Evolutionary conservation across 2,113 vertebrate genomes (phyloP).

Genomic region (Theristicus caerulescens): DNA sequence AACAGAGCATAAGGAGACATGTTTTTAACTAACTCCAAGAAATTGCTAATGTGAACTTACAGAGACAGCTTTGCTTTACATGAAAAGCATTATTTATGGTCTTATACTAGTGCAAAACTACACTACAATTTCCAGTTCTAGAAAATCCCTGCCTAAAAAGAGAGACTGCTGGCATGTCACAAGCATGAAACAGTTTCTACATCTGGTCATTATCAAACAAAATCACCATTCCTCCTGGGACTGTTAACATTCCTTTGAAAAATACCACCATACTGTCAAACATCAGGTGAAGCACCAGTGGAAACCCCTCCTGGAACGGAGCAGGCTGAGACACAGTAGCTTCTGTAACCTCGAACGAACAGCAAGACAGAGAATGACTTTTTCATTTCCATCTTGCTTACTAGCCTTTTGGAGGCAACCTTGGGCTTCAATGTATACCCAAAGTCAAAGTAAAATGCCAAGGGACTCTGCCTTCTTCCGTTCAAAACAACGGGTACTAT

Average conservation of each 20-base stretch:
- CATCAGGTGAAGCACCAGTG: background rate
- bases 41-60: background rate
- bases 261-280: background rate
- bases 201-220: background rate
- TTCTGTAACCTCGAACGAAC: background rate
- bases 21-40: background rate
- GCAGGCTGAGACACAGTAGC: fast-evolving
- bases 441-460: background rate
- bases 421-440: background rate
- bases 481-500: background rate
- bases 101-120: background rate
- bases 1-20: background rate
- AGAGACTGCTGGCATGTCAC: background rate
- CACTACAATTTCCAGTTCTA: background rate
- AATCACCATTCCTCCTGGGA: background rate
- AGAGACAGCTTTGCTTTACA: background rate
- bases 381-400: background rate
- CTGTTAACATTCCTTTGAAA: background rate
- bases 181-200: background rate
- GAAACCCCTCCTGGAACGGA: background rate
- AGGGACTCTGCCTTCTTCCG: background rate
- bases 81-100: background rate
- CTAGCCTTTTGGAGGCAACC: background rate
- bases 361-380: background rate
- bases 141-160: background rate